Evolutionary conservation across 2,888 invertebrate genomes (phyloP).

Genomic region (Drosophila histrio): DNA sequence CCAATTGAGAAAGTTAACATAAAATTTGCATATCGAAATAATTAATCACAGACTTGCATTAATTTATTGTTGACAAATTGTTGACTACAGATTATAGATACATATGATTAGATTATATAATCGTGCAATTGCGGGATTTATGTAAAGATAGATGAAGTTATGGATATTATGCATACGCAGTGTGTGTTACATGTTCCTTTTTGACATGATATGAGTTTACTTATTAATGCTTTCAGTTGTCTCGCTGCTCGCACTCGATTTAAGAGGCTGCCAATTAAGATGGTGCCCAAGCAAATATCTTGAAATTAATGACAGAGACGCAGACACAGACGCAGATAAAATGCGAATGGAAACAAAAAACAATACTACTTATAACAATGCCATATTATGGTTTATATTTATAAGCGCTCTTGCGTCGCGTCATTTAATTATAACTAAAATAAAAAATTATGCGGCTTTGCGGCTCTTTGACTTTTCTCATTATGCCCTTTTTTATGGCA

Average conservation of each 20-base stretch:
- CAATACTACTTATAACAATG: constrained; percentile 35
- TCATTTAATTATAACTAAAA: constrained; percentile 64
- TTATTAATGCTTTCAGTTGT: constrained; percentile 33
- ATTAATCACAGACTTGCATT: constrained; percentile 26
- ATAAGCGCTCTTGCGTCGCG: constrained; percentile 51
- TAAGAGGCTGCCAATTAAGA: constrained; percentile 44
- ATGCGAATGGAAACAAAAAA: constrained; percentile 39
- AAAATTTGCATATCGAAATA: constrained; percentile 28
- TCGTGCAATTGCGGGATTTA: constrained; percentile 11
- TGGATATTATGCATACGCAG: constrained; percentile 43
- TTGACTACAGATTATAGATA: background rate
- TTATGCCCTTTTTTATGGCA: constrained; percentile 53
- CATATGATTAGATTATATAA: constrained; percentile 9
- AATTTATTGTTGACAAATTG: constrained; percentile 5
- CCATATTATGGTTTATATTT: constrained; percentile 27
- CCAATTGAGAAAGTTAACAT: constrained; percentile 20
- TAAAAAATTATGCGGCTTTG: constrained; percentile 51
- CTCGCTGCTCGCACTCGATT: constrained; percentile 37
- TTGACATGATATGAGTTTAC: background rate
- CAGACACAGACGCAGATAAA: constrained; percentile 17
- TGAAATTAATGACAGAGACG: constrained; percentile 43
- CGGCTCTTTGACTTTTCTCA: constrained; percentile 38
- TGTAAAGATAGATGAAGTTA: constrained; percentile 9
- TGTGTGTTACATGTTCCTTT: constrained; percentile 30
- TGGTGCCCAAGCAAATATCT: constrained; percentile 38